Percentiles rank a stretch among this genome's conserved stretches.
Conservation (phyloP, 2,113 vertebrate genomes). For the Neotoma lepida region DNA sequence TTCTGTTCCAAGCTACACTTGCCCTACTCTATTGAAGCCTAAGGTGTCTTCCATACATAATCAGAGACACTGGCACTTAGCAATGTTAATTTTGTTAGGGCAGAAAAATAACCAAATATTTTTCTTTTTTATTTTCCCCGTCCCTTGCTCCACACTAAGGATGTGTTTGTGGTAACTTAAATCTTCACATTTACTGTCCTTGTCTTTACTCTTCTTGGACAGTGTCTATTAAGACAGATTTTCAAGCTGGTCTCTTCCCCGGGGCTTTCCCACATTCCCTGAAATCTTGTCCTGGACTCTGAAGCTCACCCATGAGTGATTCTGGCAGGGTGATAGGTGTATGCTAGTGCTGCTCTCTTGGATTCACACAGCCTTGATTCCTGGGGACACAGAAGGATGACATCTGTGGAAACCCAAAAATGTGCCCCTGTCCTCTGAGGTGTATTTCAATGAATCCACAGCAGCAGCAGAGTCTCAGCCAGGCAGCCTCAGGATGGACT, state of each 20-base stretch:
- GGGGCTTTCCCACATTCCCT: constrained; percentile 6
- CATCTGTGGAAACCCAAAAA: background rate
- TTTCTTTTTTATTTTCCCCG: background rate
- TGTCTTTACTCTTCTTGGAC: background rate
- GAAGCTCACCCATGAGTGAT: background rate
- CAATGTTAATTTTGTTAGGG: constrained; percentile 49
- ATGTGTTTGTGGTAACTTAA: background rate
- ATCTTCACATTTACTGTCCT: background rate
- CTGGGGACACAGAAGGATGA: background rate
- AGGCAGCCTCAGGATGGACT: background rate
- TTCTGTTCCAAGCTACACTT: background rate
- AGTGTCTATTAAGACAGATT: constrained; percentile 2
- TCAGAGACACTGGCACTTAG: constrained; percentile 15
- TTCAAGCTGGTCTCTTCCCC: background rate
- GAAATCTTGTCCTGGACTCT: background rate
- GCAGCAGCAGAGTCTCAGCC: background rate
- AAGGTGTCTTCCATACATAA: background rate
- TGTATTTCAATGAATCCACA: background rate
- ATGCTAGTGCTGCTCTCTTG: constrained; percentile 33
- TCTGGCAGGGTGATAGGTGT: constrained; percentile 1
- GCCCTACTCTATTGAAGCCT: background rate
- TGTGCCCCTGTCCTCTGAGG: background rate
- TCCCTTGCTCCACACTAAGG: background rate
- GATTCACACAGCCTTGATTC: background rate
- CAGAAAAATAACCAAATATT: constrained; percentile 15